phyloP scores from a whole-genome alignment of 2,113 vertebrate species.

The Pangasianodon hypophthalmus region DNA sequence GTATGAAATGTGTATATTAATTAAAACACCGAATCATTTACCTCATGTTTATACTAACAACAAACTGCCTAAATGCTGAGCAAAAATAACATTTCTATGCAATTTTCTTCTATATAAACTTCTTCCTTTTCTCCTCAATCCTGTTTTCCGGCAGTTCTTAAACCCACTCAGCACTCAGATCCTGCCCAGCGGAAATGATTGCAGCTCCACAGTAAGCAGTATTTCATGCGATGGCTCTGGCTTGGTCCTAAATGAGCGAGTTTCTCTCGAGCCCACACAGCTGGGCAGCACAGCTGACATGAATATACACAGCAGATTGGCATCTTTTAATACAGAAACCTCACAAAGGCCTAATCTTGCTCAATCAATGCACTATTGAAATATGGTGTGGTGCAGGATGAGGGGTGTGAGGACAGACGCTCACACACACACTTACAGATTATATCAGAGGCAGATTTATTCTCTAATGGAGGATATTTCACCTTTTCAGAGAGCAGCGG shows the following conservation, averaged over 20 bases:
- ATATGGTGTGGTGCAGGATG: constrained; percentile 60
- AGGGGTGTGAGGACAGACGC: constrained; percentile 54
- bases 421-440: constrained; percentile 60
- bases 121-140: not conserved
- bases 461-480: constrained; percentile 45
- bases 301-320: constrained; percentile 67
- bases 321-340: constrained; percentile 70
- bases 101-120: too few relatives aligned
- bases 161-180: constrained; percentile 25
- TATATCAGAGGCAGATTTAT: constrained; percentile 47
- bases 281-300: constrained; percentile 65
- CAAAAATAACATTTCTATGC: not conserved
- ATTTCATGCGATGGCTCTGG: constrained; percentile 41
- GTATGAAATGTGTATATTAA: not conserved
- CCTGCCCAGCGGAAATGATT: constrained; percentile 39
- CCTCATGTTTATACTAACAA: not conserved
- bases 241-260: constrained; percentile 42
- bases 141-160: not conserved
- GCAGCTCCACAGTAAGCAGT: constrained; percentile 37
- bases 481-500: constrained; percentile 29
- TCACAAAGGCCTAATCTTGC: constrained; percentile 65
- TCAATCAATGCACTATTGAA: constrained; percentile 77
- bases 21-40: not conserved
- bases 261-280: constrained; percentile 57
- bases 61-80: not conserved